Base-by-base conservation (phyloP, 2,797 vertebrate species). In the Coregonus ussuriensis region DNA sequence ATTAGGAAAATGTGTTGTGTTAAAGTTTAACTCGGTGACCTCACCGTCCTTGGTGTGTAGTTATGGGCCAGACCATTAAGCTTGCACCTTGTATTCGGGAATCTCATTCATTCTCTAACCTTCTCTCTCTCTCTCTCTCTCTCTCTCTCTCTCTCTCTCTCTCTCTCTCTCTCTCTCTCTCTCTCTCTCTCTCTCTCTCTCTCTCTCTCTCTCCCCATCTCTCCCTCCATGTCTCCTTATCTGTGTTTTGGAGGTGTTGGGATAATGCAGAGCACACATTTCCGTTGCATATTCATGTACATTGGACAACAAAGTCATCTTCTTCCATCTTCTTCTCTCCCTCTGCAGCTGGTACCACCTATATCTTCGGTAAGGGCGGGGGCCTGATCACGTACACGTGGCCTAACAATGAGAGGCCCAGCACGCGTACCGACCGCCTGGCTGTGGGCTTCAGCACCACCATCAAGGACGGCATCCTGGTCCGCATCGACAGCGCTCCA, bases 371-470 rank as follows among this genome's bases (percentile, higher is more conserved):
- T 18, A 98, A 98, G 89, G 98, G 96, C 14, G 98, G 98, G 3
- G 98, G 98, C 53, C 95, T 98, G 86, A 99, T 99, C 89, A 94
- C 97, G 0, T 99, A 97, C 89, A 98, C 96, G 3, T 99, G 98
- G 98, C 98, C 98, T 63, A 97, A 95, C 74, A 99, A 99, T 1
- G 98, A 99, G 89, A 93, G 98, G 81, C 98, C 98, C 0, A 99
- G 98, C 93, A 99, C 98, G 0, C 94, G 97, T 82, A 98, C 98
- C 0, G 98, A 99, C 88, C 96, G 98, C 35, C 93, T 99, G 52
- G 97, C 98, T 0, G 96, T 99, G 79, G 98, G 97, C 77, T 99
- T 99, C 92, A 99, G 98, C 93, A 97, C 96, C 0, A 98, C 97
- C 1, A 97, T 99, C 90, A 97, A 96, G 86, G 98, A 99, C 21